Evolutionary conservation across 2,888 invertebrate species (phyloP), one percentile per base, ranked within the genome.

Genomic region (Desoria tigrina): DNA sequence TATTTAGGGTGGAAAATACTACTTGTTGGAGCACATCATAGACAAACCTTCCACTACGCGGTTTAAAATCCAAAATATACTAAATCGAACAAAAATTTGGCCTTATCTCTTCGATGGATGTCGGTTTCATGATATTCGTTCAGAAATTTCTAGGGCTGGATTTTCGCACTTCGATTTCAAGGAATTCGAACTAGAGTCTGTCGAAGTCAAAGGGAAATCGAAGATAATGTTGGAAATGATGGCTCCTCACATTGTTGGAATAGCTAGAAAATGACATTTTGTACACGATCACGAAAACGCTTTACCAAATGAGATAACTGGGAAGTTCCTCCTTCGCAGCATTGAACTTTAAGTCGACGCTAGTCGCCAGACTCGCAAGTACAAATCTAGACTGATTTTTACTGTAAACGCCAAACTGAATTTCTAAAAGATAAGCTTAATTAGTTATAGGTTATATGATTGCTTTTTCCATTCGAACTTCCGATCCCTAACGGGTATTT

Each of bases 1-100:
- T n/a, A 21, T 18, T 11, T 18, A 78, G 78, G 78, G 78, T 53
- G 78, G 78, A 23, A 72, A 74, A 54, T 77, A 74, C 55, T 77
- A 77, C 66, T 79, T 73, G 63, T 61, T 77, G 54, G 79, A 79
- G 56, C 79, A 78, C 65, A 73, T 78, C 16, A 63, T 67, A 4
- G 77, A 77, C 23, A 53, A 62, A n/a, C 64, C 64, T 2, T 61
- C 73, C 39, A 71, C 72, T 0, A 65, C 72, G 49, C 55, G 65
- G 6, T 71, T 74, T 42, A 62, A 65, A 21, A 28, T 73, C 7
- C 78, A 79, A 60, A 71, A 66, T 39, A 39, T 76, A 28, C 60
- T 77, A 21, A 72, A 73, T n/a, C 51, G 58, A 50, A 61, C 65
- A 7, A 64, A 71, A 1, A 37, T 77, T n/a, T 78, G 78, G 78